Conservation (phyloP, 2,113 vertebrate genomes). For the Ochotona princeps region DNA sequence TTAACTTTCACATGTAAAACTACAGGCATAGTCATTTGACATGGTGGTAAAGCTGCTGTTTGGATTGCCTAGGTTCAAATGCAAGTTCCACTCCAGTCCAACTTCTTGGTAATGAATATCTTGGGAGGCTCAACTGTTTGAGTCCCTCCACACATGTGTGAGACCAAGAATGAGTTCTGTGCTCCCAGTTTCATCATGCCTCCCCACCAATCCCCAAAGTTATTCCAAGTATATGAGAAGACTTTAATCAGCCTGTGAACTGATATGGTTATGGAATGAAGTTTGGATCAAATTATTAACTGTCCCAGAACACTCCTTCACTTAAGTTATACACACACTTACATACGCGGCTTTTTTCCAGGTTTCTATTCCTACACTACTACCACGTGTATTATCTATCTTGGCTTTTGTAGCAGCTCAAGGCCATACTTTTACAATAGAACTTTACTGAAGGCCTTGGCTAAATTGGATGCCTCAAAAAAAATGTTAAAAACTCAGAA, state of each 20-base stretch:
- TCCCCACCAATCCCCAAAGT: too few relatives aligned
- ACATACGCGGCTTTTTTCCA: background rate
- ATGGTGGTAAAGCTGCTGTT: too few relatives aligned
- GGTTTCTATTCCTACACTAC: background rate
- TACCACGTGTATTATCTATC: background rate
- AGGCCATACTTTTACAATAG: background rate
- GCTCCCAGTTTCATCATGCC: too few relatives aligned
- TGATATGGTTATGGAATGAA: background rate
- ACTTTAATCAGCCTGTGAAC: background rate
- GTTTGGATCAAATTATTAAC: background rate
- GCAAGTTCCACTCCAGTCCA: too few relatives aligned
- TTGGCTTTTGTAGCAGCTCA: background rate
- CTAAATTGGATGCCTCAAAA: background rate
- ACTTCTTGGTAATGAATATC: too few relatives aligned
- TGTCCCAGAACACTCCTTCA: background rate
- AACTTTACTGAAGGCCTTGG: background rate
- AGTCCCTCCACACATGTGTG: too few relatives aligned
- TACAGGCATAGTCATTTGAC: background rate
- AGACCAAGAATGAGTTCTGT: too few relatives aligned
- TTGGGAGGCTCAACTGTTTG: too few relatives aligned
- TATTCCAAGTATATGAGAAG: too few relatives aligned
- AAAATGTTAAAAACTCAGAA: too few relatives aligned
- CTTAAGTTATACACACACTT: background rate
- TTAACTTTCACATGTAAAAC: constrained; percentile 2
- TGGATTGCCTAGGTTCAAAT: too few relatives aligned